phyloP scores from a whole-genome alignment of 2,888 invertebrate genomes.

The Seira musarum region DNA sequence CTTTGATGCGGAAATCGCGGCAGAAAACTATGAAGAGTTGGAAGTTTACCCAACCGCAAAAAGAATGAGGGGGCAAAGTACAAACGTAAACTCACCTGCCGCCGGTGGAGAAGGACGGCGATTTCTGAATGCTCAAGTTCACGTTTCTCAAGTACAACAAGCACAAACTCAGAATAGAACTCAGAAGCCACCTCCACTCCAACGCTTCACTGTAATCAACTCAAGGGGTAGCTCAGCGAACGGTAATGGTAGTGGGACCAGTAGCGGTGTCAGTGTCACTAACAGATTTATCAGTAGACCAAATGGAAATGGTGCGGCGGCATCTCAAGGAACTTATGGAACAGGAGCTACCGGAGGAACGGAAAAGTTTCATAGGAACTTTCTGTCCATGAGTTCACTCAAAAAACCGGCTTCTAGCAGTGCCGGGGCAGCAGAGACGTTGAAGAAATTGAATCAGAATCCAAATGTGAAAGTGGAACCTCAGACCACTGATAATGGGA shows the following conservation, averaged over 20 bases:
- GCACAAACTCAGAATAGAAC: neutral
- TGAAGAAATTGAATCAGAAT: no score
- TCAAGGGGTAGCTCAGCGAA: neutral
- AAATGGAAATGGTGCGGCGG: no score
- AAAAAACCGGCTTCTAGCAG: neutral
- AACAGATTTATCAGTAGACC: no score
- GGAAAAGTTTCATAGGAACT: slow-evolving; percentile 41
- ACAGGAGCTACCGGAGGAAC: neutral
- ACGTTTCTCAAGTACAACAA: slow-evolving; percentile 14
- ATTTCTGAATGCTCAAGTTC: neutral
- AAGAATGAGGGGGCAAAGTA: neutral
- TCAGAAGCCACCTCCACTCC: slow-evolving; percentile 34
- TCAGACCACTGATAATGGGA: no score
- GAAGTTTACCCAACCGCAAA: neutral
- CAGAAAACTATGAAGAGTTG: no score
- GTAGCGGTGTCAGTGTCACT: neutral
- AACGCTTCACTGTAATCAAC: slow-evolving; percentile 18
- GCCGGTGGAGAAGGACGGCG: neutral
- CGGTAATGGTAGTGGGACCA: neutral
- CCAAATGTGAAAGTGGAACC: no score
- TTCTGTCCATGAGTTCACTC: slow-evolving; percentile 34
- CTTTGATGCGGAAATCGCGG: no score
- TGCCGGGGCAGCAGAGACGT: no score
- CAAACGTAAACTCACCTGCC: no score
- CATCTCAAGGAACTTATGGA: no score